These are phyloP conservation scores for Musca vetustissima DNA, from an alignment of 1,140 invertebrate species.

Conservation along the genomic window DNA sequence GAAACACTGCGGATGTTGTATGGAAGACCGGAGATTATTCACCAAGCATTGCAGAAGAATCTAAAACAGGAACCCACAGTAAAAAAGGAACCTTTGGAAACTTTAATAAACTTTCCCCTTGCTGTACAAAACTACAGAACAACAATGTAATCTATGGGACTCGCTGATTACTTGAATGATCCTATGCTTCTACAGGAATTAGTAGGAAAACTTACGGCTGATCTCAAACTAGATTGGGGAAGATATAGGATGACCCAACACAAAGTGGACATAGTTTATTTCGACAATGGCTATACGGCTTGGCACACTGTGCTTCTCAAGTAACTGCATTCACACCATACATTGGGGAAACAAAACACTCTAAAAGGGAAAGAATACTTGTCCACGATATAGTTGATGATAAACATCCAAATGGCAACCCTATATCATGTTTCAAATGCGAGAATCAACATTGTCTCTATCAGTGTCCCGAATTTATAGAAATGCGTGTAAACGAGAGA, in stretches of 20 bases:
- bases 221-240: conserved; percentile 15
- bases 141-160: conserved; percentile 18
- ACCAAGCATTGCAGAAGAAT: conserved; percentile 4
- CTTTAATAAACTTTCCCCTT: conserved; percentile 14
- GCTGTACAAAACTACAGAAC: conserved; percentile 19
- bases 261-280: conserved; percentile 1
- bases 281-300: conserved; percentile 11
- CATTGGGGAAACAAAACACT: background rate
- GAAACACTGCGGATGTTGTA: conserved; percentile 18
- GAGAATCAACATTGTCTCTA: background rate
- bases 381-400: background rate
- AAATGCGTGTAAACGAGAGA: background rate
- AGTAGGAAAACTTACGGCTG: conserved; percentile 4
- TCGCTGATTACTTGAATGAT: conserved; percentile 6
- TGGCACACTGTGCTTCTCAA: conserved; percentile 6
- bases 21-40: conserved; percentile 9
- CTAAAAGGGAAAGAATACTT: background rate
- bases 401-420: background rate
- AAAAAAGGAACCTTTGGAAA: conserved; percentile 15
- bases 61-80: conserved; percentile 8
- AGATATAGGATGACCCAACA: background rate
- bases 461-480: conserved; percentile 7
- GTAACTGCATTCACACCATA: background rate
- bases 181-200: conserved; percentile 16
- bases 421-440: background rate